A percentile compares a stretch with the other conserved stretches of the same genome.
Conservation (phyloP, 2,888 invertebrate genomes). For the Dinocampus coccinellae region DNA sequence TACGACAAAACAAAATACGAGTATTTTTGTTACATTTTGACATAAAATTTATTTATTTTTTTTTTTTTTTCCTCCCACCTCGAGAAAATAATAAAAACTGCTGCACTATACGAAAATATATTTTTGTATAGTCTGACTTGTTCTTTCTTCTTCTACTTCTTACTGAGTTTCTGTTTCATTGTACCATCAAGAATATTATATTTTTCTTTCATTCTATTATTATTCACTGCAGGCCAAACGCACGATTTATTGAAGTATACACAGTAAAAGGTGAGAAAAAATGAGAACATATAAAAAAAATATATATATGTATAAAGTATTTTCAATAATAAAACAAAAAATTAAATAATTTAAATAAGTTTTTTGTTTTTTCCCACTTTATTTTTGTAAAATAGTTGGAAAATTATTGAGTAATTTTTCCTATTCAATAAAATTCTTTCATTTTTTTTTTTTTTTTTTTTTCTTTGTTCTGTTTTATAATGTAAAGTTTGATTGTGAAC, state of each 20-base stretch:
- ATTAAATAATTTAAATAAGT: too few relatives aligned
- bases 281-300: too few relatives aligned
- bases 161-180: not conserved
- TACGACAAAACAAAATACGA: too few relatives aligned
- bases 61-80: slow-evolving; percentile 28
- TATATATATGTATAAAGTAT: too few relatives aligned
- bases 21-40: not conserved
- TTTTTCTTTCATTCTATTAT: slow-evolving; percentile 7
- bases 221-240: not conserved
- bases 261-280: not conserved
- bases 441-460: too few relatives aligned
- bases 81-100: slow-evolving; percentile 55
- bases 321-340: too few relatives aligned
- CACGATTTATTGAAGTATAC: not conserved
- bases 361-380: too few relatives aligned
- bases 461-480: too few relatives aligned
- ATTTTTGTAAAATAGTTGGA: too few relatives aligned
- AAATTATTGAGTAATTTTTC: too few relatives aligned
- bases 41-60: slow-evolving; percentile 65
- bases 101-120: not conserved
- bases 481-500: too few relatives aligned
- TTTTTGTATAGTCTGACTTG: not conserved
- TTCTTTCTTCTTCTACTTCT: not conserved
- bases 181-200: not conserved
- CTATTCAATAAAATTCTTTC: too few relatives aligned